Evolutionary conservation across 2,888 invertebrate genomes (phyloP).

Genomic region (Conops quadrifasciatus): DNA sequence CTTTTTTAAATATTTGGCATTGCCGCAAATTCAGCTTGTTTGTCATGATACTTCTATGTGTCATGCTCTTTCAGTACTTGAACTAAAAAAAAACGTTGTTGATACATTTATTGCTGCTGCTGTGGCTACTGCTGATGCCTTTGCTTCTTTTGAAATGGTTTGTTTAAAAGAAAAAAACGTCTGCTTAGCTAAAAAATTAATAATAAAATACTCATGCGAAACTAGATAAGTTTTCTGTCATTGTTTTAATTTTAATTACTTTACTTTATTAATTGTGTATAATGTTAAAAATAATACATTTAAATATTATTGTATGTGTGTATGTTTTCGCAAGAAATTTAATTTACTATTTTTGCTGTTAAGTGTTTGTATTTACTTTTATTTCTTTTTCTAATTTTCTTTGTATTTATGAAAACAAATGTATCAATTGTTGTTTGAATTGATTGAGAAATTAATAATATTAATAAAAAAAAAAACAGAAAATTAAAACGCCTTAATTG

Average conservation of each 20-base stretch:
- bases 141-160: slow-evolving; percentile 42
- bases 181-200: slow-evolving; percentile 65
- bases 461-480: slow-evolving; percentile 23
- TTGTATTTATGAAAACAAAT: slow-evolving; percentile 16
- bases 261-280: slow-evolving; percentile 44
- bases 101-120: slow-evolving; percentile 35
- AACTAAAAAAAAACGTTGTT: slow-evolving; percentile 33
- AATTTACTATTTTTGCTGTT: slow-evolving; percentile 39
- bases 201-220: slow-evolving; percentile 65
- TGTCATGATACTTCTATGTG: slow-evolving; percentile 36
- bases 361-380: slow-evolving; percentile 42
- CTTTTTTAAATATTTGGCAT: neutral
- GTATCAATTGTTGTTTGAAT: slow-evolving; percentile 33
- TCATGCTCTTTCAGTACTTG: slow-evolving; percentile 32
- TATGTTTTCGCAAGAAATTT: slow-evolving; percentile 33
- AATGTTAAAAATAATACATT: slow-evolving; percentile 27
- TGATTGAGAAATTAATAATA: neutral
- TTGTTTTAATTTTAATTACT: slow-evolving; percentile 20
- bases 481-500: slow-evolving; percentile 20
- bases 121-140: slow-evolving; percentile 32
- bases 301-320: slow-evolving; percentile 47
- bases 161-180: slow-evolving; percentile 34
- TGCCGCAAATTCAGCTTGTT: neutral
- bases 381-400: slow-evolving; percentile 23
- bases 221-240: slow-evolving; percentile 52